Evolutionary conservation across 2,113 vertebrate genomes (phyloP).

Genomic region (Fulica atra): DNA sequence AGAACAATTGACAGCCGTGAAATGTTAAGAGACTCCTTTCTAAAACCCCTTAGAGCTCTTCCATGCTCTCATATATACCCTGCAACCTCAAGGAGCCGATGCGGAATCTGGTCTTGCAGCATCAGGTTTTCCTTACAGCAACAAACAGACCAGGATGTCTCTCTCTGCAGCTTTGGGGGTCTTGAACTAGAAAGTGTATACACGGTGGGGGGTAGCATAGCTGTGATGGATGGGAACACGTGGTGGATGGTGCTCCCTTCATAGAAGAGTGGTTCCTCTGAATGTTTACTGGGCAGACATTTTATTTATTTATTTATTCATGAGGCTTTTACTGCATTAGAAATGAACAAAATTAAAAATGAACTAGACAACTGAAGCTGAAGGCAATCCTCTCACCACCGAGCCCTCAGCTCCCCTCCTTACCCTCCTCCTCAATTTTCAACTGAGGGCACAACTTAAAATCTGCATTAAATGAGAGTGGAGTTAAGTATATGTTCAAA

Average conservation of each 20-base stretch:
- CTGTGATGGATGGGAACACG: background rate
- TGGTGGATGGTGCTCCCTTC: background rate
- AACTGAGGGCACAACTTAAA: background rate
- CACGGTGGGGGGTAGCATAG: background rate
- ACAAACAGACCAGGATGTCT: background rate
- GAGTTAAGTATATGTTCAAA: background rate
- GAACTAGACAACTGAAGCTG: background rate
- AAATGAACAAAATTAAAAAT: background rate
- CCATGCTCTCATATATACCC: background rate
- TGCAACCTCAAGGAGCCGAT: background rate
- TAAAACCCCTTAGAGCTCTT: background rate
- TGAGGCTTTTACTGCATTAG: background rate
- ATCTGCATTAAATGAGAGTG: background rate
- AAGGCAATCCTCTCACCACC: background rate
- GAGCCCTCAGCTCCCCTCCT: background rate
- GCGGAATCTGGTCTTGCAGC: background rate
- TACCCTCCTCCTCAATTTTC: background rate
- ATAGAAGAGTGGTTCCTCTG: background rate
- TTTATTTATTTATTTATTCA: background rate
- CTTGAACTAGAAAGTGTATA: background rate
- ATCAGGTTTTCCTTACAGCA: background rate
- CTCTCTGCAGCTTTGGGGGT: background rate
- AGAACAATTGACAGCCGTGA: background rate
- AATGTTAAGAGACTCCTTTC: background rate
- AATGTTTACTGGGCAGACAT: background rate